Evolutionary conservation across 1,140 invertebrate genomes (phyloP).

Genomic region (Bombus superbus): DNA sequence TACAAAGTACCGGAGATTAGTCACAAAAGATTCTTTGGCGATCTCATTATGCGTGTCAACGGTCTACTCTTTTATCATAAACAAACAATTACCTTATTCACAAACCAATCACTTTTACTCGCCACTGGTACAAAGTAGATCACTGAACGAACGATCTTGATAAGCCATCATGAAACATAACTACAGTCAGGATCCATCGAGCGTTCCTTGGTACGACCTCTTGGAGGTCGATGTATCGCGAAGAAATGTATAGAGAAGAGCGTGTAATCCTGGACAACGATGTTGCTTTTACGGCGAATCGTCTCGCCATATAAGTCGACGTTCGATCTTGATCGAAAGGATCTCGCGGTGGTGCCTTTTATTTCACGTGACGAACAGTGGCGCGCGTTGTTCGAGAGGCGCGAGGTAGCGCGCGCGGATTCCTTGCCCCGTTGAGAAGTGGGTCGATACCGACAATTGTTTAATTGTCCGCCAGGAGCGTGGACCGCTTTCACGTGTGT

Average conservation of each 20-base stretch:
- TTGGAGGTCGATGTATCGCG: slow-evolving; percentile 10
- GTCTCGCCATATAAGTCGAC: slow-evolving; percentile 39
- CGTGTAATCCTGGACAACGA: slow-evolving; percentile 15
- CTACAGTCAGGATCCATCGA: not conserved
- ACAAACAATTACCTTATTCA: no score
- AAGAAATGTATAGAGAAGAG: not conserved
- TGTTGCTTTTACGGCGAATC: slow-evolving; percentile 4
- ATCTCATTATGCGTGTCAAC: not conserved
- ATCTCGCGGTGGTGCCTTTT: slow-evolving; percentile 18
- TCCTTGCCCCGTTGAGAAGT: slow-evolving; percentile 56
- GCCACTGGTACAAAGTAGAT: not conserved
- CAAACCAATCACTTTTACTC: not conserved
- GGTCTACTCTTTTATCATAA: not conserved
- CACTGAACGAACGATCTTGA: slow-evolving; percentile 9
- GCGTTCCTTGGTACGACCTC: not conserved
- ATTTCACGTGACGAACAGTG: slow-evolving; percentile 33
- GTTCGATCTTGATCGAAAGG: slow-evolving; percentile 43
- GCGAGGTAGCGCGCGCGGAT: slow-evolving; percentile 46
- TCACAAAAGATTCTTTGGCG: not conserved
- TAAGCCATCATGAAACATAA: not conserved
- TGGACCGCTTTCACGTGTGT: slow-evolving; percentile 54
- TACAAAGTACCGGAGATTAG: not conserved
- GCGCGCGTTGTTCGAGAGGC: slow-evolving; percentile 53
- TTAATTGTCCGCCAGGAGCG: slow-evolving; percentile 70
- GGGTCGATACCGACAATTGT: slow-evolving; percentile 72